Conservation (phyloP, 1,140 invertebrate genomes). For the Tribolium castaneum region DNA sequence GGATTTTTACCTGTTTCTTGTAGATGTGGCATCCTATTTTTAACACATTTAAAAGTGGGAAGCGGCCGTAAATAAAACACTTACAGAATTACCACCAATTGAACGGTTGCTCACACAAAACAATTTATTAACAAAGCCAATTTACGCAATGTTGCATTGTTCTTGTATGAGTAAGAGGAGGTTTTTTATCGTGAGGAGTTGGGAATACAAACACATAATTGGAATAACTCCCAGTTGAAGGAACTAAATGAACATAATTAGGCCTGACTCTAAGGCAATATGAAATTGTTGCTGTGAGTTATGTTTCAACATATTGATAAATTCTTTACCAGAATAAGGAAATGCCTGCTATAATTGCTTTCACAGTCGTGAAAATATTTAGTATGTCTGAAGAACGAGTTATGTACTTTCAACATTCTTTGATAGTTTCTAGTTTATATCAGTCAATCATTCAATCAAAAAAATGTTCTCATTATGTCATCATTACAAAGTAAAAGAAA, state of each 20-base stretch:
- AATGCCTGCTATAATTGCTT: background rate
- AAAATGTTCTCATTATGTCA: background rate
- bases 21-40: constrained; percentile 4
- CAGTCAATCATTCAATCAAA: too few species aligned
- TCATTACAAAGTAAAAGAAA: background rate
- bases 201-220: constrained; percentile 93
- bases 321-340: background rate
- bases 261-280: background rate
- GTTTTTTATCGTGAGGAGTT: constrained; percentile 70
- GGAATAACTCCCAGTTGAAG: background rate
- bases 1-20: constrained; percentile 12
- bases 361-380: too few species aligned
- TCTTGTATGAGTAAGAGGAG: background rate
- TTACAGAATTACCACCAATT: constrained; percentile 3
- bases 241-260: background rate
- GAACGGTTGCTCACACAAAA: background rate
- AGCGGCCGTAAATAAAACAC: constrained; percentile 8
- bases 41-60: constrained; percentile 4
- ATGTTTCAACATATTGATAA: background rate
- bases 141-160: background rate
- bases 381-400: background rate
- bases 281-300: background rate
- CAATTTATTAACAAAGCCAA: background rate
- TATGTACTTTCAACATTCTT: background rate
- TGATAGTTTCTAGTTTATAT: background rate